These are phyloP conservation scores for Scaeva pyrastri DNA, from an alignment of 2,888 invertebrate species.

Conservation along the genomic window DNA sequence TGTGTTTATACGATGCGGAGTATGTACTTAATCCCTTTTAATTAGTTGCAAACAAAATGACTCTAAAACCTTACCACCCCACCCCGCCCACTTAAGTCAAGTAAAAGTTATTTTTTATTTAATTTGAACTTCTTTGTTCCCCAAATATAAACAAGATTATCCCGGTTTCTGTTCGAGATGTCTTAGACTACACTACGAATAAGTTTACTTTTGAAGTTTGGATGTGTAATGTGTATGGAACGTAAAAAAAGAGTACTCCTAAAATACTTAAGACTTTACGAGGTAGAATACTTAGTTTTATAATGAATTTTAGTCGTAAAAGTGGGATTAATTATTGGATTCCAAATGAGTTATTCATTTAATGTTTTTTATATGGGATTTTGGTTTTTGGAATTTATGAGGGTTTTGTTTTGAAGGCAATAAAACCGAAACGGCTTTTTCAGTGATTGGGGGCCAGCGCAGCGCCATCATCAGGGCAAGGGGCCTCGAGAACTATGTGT, in stretches of 20 bases:
- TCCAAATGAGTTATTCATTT: constrained; percentile 71
- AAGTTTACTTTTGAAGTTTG: not conserved
- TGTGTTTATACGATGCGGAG: not conserved
- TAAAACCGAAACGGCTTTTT: constrained; percentile 20
- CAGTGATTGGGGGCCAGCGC: no score
- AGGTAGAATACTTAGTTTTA: constrained; percentile 17
- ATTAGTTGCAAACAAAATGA: constrained; percentile 74
- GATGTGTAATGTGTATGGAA: not conserved
- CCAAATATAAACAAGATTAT: constrained; percentile 15
- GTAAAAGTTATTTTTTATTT: constrained; percentile 13
- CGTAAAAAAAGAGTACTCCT: not conserved
- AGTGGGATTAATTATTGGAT: constrained; percentile 71
- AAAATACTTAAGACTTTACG: constrained; percentile 27
- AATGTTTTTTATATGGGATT: constrained; percentile 41
- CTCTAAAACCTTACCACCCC: constrained; percentile 51
- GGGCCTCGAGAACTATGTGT: constrained; percentile 6
- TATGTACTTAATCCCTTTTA: constrained; percentile 64
- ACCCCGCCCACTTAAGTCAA: not conserved
- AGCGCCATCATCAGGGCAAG: no score
- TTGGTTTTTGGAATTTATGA: constrained; percentile 32
- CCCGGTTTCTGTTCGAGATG: not conserved
- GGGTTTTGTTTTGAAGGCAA: constrained; percentile 16
- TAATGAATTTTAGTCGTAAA: constrained; percentile 54
- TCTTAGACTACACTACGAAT: no score
- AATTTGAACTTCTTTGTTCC: constrained; percentile 17